These are phyloP conservation scores for Ceyx melanurus DNA, from an alignment of 2,113 vertebrate genomes.

Conservation along the genomic window DNA sequence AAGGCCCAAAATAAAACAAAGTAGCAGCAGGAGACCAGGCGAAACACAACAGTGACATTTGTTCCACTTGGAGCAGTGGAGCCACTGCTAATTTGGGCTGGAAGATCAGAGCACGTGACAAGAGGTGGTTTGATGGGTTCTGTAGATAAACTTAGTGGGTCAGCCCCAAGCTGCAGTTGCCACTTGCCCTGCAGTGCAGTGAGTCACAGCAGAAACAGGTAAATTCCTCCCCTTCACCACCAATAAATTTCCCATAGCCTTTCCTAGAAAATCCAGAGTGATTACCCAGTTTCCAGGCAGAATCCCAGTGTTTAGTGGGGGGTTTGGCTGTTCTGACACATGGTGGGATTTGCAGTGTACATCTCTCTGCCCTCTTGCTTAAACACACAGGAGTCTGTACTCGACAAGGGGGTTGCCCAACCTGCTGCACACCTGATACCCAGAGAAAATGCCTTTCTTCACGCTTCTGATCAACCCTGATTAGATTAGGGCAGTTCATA, in stretches of 20 bases:
- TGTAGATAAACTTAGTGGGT: neutral
- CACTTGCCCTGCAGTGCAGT: neutral
- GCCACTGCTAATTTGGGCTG: neutral
- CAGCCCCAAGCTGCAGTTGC: neutral
- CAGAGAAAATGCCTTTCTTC: neutral
- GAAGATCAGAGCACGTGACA: neutral
- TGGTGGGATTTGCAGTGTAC: neutral
- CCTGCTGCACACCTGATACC: neutral
- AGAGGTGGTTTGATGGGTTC: neutral
- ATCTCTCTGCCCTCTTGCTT: rapidly evolving
- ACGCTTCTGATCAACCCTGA: neutral
- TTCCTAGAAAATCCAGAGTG: neutral
- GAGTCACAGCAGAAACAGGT: neutral
- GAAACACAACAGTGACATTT: neutral
- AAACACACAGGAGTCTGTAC: rapidly evolving
- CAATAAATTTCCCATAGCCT: neutral
- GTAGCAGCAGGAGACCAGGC: neutral
- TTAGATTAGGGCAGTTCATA: neutral
- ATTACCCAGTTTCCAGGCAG: neutral
- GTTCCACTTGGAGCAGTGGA: conserved; percentile 16
- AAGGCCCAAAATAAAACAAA: conserved; percentile 20
- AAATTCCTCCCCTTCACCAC: neutral
- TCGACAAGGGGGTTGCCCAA: neutral
- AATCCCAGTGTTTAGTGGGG: neutral
- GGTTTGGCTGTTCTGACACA: neutral